These are phyloP conservation scores for Zenarchopterus dispar DNA, from an alignment of 2,797 vertebrate genomes.

Conservation along the genomic window DNA sequence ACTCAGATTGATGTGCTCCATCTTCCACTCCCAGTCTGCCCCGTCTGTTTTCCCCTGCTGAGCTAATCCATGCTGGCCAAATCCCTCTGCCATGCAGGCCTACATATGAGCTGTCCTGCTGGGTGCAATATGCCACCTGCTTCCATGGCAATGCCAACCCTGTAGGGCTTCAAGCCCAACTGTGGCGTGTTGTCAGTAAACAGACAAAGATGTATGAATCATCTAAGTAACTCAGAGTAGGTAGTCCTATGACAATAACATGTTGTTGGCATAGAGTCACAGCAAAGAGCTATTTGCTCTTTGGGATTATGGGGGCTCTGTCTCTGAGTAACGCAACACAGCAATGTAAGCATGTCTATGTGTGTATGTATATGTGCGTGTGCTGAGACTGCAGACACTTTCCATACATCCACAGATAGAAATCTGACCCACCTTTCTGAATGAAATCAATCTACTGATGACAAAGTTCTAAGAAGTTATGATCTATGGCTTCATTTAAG, in stretches of 20 bases:
- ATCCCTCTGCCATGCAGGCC: constrained; percentile 61
- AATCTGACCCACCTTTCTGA: constrained; percentile 28
- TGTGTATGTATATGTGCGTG: too few species aligned
- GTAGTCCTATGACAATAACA: constrained; percentile 57
- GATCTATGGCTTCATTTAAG: constrained; percentile 20
- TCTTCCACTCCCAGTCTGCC: constrained; percentile 44
- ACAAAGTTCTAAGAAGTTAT: constrained; percentile 31
- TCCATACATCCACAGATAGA: constrained; percentile 23
- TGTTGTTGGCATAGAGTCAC: constrained; percentile 43
- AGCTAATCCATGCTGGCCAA: constrained; percentile 73
- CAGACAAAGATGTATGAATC: constrained; percentile 75
- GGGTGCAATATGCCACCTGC: constrained; percentile 81
- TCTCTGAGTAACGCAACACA: constrained; percentile 11
- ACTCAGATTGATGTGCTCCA: constrained; percentile 54
- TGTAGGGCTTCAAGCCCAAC: constrained; percentile 48
- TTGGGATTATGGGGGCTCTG: constrained; percentile 28
- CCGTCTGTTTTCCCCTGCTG: constrained; percentile 64
- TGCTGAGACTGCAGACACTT: constrained; percentile 22
- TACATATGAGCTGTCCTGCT: constrained; percentile 69
- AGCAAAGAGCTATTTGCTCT: constrained; percentile 55
- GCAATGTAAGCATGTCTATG: constrained; percentile 4
- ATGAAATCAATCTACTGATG: constrained; percentile 19
- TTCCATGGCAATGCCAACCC: constrained; percentile 62
- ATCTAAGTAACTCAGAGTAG: constrained; percentile 61
- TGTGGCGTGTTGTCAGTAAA: constrained; percentile 62